Evolutionary conservation across 2,113 vertebrate genomes (phyloP).

Genomic region (Otis tarda): DNA sequence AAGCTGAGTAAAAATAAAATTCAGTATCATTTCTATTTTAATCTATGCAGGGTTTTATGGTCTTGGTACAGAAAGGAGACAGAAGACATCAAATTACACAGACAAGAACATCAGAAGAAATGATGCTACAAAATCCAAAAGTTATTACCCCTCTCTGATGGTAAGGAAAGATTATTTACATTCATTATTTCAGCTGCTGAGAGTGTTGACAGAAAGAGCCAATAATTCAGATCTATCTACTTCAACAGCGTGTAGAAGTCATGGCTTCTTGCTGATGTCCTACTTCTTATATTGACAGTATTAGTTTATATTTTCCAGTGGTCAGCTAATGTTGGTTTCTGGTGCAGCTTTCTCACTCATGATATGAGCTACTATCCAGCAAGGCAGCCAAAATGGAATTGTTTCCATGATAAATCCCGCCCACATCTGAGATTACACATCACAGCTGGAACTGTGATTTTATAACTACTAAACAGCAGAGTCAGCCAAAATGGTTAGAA

Average conservation of each 20-base stretch:
- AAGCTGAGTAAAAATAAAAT: not conserved
- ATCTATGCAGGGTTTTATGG: not conserved
- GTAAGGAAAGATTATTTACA: not conserved
- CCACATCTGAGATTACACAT: not conserved
- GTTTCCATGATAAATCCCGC: constrained; percentile 15
- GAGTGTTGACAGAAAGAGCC: not conserved
- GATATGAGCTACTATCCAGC: not conserved
- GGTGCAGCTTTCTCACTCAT: not conserved
- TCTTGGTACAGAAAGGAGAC: not conserved
- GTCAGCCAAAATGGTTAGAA: not conserved
- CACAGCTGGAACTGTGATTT: not conserved
- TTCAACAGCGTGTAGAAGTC: not conserved
- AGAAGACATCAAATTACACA: not conserved
- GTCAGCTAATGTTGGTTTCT: not conserved
- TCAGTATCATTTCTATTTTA: not conserved
- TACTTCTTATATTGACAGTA: not conserved
- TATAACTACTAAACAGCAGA: not conserved
- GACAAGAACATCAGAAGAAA: not conserved
- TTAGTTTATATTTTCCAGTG: not conserved
- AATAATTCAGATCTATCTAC: not conserved
- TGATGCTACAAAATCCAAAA: not conserved
- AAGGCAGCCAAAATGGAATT: not conserved
- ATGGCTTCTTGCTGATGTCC: not conserved
- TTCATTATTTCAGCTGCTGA: not conserved
- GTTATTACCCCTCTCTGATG: not conserved